These are phyloP conservation scores for Monodelphis domestica DNA, from an alignment of 2,797 vertebrate species.

Conservation along the genomic window DNA sequence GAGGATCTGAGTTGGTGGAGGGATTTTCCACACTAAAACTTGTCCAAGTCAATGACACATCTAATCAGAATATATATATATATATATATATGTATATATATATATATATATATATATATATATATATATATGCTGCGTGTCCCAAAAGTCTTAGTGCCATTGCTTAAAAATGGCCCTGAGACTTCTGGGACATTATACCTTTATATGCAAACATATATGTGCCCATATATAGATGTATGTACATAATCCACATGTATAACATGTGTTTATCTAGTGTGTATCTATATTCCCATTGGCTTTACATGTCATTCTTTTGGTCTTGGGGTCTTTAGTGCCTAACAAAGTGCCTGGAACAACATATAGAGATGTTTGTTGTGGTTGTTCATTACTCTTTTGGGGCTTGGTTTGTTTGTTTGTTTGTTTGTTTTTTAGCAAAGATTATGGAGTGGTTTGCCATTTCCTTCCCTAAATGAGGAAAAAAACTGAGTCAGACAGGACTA, in stretches of 20 bases:
- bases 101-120: background rate
- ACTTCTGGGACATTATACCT: background rate
- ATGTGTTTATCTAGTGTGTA: too few species aligned
- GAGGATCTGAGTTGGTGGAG: background rate
- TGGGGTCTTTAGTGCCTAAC: background rate
- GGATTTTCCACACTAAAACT: background rate
- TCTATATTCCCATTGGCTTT: too few species aligned
- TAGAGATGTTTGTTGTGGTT: too few species aligned
- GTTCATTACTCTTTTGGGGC: too few species aligned
- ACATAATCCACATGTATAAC: background rate
- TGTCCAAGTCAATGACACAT: background rate
- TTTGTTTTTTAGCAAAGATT: too few species aligned
- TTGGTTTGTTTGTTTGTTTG: too few species aligned
- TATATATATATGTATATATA: background rate
- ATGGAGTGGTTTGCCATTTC: too few species aligned
- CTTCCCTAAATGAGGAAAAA: too few species aligned
- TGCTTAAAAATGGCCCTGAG: background rate
- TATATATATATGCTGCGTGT: background rate
- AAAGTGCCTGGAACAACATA: background rate
- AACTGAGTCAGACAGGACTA: too few species aligned
- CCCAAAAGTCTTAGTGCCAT: background rate
- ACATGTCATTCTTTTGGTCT: background rate
- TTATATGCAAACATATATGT: background rate
- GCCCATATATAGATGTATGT: background rate
- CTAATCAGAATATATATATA: background rate